phyloP scores from a whole-genome alignment of 2,888 invertebrate genomes.

The Drosophila anomalata region DNA sequence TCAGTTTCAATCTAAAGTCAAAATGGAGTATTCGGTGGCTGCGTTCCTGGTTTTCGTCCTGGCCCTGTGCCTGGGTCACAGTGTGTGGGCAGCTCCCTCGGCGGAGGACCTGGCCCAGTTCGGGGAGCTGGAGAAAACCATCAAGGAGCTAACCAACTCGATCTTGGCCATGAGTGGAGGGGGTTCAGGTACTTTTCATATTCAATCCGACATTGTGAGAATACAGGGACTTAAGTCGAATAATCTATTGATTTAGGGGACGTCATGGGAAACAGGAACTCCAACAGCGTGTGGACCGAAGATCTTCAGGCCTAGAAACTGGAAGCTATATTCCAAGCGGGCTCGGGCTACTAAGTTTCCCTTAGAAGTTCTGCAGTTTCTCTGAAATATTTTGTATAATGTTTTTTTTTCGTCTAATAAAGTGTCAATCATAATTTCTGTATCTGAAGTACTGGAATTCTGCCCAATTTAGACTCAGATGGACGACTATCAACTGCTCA shows the following conservation, averaged over 20 bases:
- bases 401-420: conserved; percentile 18
- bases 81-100: conserved; percentile 52
- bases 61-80: conserved; percentile 24
- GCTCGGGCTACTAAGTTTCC: conserved; percentile 46
- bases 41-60: conserved; percentile 17
- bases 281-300: conserved; percentile 24
- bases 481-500: too few relatives aligned
- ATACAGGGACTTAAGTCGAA: not conserved
- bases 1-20: not conserved
- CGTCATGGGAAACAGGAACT: conserved; percentile 13
- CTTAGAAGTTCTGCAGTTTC: conserved; percentile 46
- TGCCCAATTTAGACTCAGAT: conserved; percentile 39
- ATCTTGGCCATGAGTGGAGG: conserved; percentile 55
- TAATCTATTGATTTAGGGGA: conserved; percentile 22
- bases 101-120: conserved; percentile 49
- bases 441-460: not conserved
- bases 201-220: not conserved
- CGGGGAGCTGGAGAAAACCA: conserved; percentile 55
- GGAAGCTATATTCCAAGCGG: not conserved
- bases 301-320: conserved; percentile 32
- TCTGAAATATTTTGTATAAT: not conserved
- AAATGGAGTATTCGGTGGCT: conserved; percentile 41
- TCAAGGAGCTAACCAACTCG: conserved; percentile 64
- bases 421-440: conserved; percentile 3
- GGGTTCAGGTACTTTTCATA: not conserved